A percentile compares a stretch with the other conserved stretches of the same genome.
phyloP scores from a whole-genome alignment of 2,888 invertebrate species.

The Drosophila hawaiiensis region DNA sequence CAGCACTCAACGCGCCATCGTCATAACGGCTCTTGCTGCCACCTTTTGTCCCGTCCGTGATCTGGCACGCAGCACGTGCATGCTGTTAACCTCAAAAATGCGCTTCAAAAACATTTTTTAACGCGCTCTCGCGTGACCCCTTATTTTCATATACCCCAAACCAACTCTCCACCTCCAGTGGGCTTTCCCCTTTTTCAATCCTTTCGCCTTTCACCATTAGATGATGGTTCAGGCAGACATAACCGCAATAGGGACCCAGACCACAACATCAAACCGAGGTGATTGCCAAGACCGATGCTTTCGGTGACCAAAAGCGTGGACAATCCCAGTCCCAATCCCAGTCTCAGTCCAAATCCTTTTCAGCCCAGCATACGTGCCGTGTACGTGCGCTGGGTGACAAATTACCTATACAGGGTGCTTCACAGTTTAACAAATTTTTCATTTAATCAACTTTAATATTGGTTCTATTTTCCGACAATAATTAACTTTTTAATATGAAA shows the following conservation, averaged over 20 bases:
- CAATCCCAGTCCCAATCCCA: slow-evolving; percentile 19
- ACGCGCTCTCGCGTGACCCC: slow-evolving; percentile 44
- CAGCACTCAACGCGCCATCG: slow-evolving; percentile 61
- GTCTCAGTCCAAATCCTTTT: slow-evolving; percentile 45
- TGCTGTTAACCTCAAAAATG: slow-evolving; percentile 76
- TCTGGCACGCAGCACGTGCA: slow-evolving; percentile 59
- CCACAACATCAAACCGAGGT: slow-evolving; percentile 74
- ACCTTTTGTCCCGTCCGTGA: slow-evolving; percentile 53
- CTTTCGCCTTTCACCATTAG: slow-evolving; percentile 14
- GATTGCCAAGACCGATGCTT: slow-evolving; percentile 59
- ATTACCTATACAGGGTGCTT: slow-evolving; percentile 58
- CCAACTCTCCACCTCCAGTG: background rate
- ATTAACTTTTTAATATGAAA: background rate
- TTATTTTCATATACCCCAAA: background rate
- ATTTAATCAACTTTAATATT: background rate
- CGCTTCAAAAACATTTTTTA: slow-evolving; percentile 77
- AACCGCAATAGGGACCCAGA: slow-evolving; percentile 48
- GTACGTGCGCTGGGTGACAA: slow-evolving; percentile 69
- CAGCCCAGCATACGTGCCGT: slow-evolving; percentile 49
- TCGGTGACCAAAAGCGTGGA: slow-evolving; percentile 62
- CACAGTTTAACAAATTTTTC: background rate
- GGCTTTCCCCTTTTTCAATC: background rate
- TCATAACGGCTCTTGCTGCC: slow-evolving; percentile 41
- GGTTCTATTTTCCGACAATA: background rate
- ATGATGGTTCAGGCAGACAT: slow-evolving; percentile 47